Evolutionary conservation across 2,888 invertebrate species (phyloP).

Genomic region (Dynastes tityus): DNA sequence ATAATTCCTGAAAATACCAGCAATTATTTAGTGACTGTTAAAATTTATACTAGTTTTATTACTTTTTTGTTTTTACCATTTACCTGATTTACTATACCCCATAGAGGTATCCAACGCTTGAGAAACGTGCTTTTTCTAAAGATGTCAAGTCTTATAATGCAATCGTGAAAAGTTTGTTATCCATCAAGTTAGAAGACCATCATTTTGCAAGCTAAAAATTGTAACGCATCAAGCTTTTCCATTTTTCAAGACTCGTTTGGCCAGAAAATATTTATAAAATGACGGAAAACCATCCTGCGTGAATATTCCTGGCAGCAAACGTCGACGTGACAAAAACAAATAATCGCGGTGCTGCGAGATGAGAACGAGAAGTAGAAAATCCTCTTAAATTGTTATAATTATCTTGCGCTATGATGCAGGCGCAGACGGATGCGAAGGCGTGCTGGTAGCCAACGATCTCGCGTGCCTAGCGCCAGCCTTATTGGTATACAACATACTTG

Average conservation of each 20-base stretch:
- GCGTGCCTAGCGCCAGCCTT: conserved; percentile 45
- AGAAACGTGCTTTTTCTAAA: too few species aligned
- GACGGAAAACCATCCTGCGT: conserved; percentile 29
- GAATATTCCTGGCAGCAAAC: conserved; percentile 30
- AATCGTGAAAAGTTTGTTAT: too few species aligned
- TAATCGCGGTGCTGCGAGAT: background rate
- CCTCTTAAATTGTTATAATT: conserved; percentile 46
- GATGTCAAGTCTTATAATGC: too few species aligned
- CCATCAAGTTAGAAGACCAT: too few species aligned
- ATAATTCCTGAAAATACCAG: too few species aligned
- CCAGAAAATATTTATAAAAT: conserved; percentile 30
- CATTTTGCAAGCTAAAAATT: too few species aligned
- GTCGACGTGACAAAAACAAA: conserved; percentile 38
- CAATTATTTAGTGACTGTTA: too few species aligned
- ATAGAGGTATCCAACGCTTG: too few species aligned
- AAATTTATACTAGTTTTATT: too few species aligned
- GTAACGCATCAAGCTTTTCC: background rate
- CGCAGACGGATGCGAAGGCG: conserved; percentile 22
- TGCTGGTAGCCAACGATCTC: conserved; percentile 39
- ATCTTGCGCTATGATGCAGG: conserved; percentile 15
- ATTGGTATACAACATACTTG: background rate
- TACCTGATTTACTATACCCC: too few species aligned
- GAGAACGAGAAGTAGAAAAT: conserved; percentile 31
- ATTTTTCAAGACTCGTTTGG: background rate
- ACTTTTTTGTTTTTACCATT: too few species aligned